A percentile compares a stretch with the other conserved stretches of the same genome.
Conservation (phyloP, 2,113 vertebrate species). For the Oenanthe oenanthe region DNA sequence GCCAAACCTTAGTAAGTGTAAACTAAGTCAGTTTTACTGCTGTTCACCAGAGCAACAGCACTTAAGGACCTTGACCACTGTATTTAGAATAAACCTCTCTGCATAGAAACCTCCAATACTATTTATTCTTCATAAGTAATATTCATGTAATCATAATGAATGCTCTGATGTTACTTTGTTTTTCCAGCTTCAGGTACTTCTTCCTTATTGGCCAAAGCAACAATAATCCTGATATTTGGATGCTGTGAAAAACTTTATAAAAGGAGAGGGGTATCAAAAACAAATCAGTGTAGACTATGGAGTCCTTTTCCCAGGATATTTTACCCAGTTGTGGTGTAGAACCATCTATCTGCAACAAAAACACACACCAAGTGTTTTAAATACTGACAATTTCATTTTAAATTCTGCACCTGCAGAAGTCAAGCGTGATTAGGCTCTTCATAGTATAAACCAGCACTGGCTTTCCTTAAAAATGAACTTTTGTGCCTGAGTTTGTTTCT, state of each 20-base stretch:
- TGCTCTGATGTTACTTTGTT: background rate
- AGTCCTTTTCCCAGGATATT: background rate
- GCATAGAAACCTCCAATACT: background rate
- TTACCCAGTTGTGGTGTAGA: background rate
- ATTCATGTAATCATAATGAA: background rate
- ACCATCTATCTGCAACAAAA: background rate
- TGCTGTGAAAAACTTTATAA: background rate
- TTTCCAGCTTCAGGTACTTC: background rate
- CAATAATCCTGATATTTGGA: background rate
- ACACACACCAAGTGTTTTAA: background rate
- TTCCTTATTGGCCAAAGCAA: background rate
- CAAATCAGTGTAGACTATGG: background rate
- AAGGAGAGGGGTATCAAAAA: background rate
- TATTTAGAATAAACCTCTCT: background rate
- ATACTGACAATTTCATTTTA: conserved; percentile 5
- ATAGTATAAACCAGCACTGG: background rate
- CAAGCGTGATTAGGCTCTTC: background rate
- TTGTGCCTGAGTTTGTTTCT: conserved; percentile 34
- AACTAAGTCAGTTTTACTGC: background rate
- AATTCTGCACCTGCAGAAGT: conserved; percentile 10
- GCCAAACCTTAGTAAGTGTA: background rate
- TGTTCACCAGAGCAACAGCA: background rate
- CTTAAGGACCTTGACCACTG: background rate
- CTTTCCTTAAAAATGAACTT: conserved; percentile 30
- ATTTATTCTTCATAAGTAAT: background rate